phyloP scores from a whole-genome alignment of 2,797 vertebrate species.

The Nannoperca obscura region DNA sequence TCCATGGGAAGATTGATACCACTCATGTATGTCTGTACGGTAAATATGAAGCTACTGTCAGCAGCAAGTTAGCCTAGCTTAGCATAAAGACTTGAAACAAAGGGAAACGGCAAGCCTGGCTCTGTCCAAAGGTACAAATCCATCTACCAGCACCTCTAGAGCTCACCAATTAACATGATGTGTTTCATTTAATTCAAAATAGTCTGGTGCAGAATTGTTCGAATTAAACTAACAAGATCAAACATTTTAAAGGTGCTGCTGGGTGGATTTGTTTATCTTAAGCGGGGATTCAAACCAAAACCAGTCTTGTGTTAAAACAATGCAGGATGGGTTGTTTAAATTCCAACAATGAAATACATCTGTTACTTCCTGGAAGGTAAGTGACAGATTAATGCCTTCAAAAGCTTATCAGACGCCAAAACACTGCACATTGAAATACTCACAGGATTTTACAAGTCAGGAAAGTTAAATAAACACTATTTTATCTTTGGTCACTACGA shows the following conservation, averaged over 20 bases:
- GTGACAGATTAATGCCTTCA: neutral
- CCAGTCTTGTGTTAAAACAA: neutral
- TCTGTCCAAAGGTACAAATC: neutral
- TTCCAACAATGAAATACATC: neutral
- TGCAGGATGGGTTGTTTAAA: neutral
- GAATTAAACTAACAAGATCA: neutral
- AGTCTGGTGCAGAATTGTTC: no score
- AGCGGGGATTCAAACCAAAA: neutral
- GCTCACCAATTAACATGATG: neutral
- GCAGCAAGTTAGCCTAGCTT: conserved; percentile 10
- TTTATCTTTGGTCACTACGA: neutral
- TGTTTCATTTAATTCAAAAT: neutral
- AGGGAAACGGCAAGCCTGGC: neutral
- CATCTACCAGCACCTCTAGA: neutral
- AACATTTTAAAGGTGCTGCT: neutral
- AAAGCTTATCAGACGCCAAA: neutral
- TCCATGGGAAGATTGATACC: neutral
- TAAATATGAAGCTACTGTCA: neutral
- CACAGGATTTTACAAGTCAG: neutral
- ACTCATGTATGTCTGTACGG: no score
- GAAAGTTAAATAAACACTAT: neutral
- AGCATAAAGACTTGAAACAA: conserved; percentile 17
- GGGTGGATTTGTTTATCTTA: neutral
- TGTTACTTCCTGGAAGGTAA: no score
- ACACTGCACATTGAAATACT: neutral